Percentiles rank a stretch among this genome's conserved stretches.
phyloP scores from a whole-genome alignment of 2,888 invertebrate genomes.

The Aspidapion aeneum region DNA sequence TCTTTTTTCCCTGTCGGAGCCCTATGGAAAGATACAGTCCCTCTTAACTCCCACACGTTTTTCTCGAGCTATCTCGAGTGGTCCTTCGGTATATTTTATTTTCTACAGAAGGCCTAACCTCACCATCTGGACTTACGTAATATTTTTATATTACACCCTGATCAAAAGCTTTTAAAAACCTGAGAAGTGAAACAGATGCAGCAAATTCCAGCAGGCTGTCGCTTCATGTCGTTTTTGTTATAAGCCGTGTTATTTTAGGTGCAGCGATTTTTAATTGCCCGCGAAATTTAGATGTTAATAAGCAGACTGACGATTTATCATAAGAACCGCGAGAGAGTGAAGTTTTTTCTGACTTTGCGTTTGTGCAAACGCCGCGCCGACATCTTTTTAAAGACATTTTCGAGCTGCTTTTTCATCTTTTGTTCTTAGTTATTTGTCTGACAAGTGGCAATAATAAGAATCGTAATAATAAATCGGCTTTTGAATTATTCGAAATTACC shows the following conservation, averaged over 20 bases:
- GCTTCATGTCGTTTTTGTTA: neutral
- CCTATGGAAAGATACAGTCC: too few relatives aligned
- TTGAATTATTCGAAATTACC: neutral
- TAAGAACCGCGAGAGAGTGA: neutral
- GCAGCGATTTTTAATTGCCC: neutral
- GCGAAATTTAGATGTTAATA: neutral
- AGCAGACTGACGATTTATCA: neutral
- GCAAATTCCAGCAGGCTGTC: neutral
- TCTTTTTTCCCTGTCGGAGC: too few relatives aligned
- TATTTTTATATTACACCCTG: too few relatives aligned
- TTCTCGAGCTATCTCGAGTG: too few relatives aligned
- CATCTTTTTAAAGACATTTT: neutral
- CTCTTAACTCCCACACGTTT: too few relatives aligned
- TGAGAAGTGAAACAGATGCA: neutral
- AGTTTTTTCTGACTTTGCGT: neutral
- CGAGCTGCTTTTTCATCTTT: neutral
- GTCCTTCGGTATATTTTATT: too few relatives aligned
- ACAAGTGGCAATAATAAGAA: neutral
- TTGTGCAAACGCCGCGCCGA: neutral
- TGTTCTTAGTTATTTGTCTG: neutral
- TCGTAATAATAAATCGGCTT: neutral
- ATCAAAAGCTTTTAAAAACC: too few relatives aligned
- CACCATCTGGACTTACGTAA: too few relatives aligned
- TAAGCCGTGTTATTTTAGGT: neutral
- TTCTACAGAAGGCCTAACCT: too few relatives aligned